Evolutionary conservation across 2,113 vertebrate genomes (phyloP), one percentile per base, ranked within the genome.

Genomic region (Chaenocephalus aceratus): DNA sequence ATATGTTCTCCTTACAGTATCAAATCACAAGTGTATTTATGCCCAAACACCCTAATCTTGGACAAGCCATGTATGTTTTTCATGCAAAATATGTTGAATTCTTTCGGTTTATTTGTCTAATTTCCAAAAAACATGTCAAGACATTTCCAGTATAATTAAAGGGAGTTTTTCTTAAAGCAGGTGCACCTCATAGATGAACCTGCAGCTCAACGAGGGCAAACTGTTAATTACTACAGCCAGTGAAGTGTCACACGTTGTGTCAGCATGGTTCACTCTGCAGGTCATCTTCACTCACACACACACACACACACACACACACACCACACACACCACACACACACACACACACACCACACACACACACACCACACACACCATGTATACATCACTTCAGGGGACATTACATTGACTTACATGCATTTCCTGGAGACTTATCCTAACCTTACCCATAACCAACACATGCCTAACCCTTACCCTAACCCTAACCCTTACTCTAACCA

Each of bases 151-250:
- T 5, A 2, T 41, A 0, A 59, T 41, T 23, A 53, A 10, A n/a
- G 4, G 30, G 15, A 62, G 12, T 10, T 41, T 26, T 73, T 76
- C 73, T 76, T 26, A 45, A 72, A 74, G 12, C 23, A 41, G 7
- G 10, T 5, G 26, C 53, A 45, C 67, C 30, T 49, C 21, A 21
- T 21, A 21, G 21, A 10, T 70, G 46, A 75, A 69, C 74, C 63
- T 73, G 75, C 63, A 45, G 71, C 68, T 68, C 16, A 3, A 10
- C 79, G 72, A 79, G 86, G 88, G 77, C 86, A 79, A 48, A 71
- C 66, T 74, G 84, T 84, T 86, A 82, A 88, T 86, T 77, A 82
- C 64, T 16, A 49, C 60, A 60, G 63, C 52, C 79, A 60, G 34
- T 65, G 72, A 82, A 77, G 72, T 66, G 79, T 75, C 75, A 75